Base-by-base conservation (phyloP, 2,797 vertebrate species). In the Lacerta viridis region DNA sequence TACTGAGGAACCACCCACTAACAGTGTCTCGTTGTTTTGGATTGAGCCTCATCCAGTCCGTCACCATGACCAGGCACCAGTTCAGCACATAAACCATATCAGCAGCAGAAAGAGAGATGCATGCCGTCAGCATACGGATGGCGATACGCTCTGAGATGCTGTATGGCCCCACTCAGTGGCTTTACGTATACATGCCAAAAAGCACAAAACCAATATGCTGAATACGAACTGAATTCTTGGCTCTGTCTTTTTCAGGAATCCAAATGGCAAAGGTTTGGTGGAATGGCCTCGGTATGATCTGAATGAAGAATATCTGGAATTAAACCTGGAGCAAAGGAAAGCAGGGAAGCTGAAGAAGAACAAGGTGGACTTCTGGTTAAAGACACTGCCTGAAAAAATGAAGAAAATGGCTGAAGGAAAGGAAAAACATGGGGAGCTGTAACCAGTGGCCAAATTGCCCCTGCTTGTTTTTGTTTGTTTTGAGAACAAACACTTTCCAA, bases 271-370 rank as follows among this genome's bases (percentile, higher is more conserved):
- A 4, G 95, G 91, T 23, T 87, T 97, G 88, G 90, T 96, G 50
- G 87, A 6, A 25, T 98, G 98, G 98, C 97, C 97, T 83, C 87
- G 76, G 43, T 97, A 96, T 33, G 93, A 77, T 41, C 85, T 94
- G 88, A 93, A 91, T 10, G 96, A 97, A 84, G 93, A 96, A n/a
- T 97, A 97, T 93, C 91, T 98, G 96, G 95, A 97, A 78, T 93
- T 98, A 88, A 96, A 92, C 69, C 86, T 95, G 87, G 88, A 85
- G 23, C 97, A 96, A 88, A 94, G 89, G 0, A 93, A 94, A 55
- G 96, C 83, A 50, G 94, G 96, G 88, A 96, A 94, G 43, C 92
- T 98, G 80, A 98, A 87, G 93, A 72, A 93, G 13, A 94, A 95
- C 90, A 92, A 86, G 36, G 75, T 97, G 84, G 92, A 96, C 36